Evolutionary conservation across 53 echinoderm and acorn worm genomes (phyloP).

Genomic region (Hippasteria phrygiana): DNA sequence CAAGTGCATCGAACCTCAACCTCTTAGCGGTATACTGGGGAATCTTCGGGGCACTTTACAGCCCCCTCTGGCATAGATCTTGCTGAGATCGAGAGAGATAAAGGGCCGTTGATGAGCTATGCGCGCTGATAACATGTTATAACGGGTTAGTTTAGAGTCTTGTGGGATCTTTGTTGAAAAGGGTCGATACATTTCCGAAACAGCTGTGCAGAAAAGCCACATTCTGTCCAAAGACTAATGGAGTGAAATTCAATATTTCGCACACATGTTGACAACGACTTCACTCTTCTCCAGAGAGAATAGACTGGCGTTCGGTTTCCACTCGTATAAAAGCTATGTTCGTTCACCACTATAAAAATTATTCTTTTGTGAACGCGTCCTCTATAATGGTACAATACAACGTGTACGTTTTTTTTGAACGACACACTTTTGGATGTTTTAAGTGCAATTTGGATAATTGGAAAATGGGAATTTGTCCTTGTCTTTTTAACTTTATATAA

Average conservation of each 20-base stretch:
- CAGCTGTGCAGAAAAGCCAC: background rate
- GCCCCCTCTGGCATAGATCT: conserved; percentile 18
- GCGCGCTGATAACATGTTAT: conserved; percentile 5
- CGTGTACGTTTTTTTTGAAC: too few relatives aligned
- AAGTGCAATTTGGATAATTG: too few relatives aligned
- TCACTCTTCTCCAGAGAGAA: background rate
- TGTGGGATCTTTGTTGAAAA: background rate
- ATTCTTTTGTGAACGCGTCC: too few relatives aligned
- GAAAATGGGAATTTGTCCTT: too few relatives aligned
- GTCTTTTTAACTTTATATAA: too few relatives aligned
- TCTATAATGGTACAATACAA: too few relatives aligned
- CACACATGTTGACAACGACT: background rate
- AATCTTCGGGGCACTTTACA: background rate
- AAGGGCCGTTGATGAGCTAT: background rate
- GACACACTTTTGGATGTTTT: too few relatives aligned
- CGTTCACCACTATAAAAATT: background rate
- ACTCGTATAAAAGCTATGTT: background rate
- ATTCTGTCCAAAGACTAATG: background rate
- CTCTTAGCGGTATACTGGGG: background rate
- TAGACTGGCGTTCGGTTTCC: background rate
- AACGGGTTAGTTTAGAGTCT: background rate
- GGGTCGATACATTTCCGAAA: background rate
- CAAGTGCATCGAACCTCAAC: conserved; percentile 28
- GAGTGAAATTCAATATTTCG: background rate
- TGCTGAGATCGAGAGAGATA: background rate